Evolutionary conservation across 2,888 invertebrate species (phyloP).

Genomic region (Lapara coniferarum): DNA sequence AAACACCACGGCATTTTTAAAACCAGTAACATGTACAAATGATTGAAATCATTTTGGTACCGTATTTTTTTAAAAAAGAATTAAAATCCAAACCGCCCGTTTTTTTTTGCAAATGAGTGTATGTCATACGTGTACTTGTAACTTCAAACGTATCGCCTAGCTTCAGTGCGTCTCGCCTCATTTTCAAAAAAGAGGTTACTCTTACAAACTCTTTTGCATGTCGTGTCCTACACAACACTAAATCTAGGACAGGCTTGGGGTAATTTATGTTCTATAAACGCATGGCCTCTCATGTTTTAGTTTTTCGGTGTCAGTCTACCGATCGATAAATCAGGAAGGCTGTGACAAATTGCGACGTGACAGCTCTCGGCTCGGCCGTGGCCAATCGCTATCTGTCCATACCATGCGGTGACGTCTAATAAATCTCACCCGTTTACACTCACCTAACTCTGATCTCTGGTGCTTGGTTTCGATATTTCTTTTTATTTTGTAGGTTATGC

Average conservation of each 20-base stretch:
- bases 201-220: neutral
- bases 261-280: conserved; percentile 7
- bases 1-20: too few species aligned
- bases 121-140: too few species aligned
- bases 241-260: neutral
- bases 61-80: too few species aligned
- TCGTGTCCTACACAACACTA: neutral
- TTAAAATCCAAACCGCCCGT: too few species aligned
- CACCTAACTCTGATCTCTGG: neutral
- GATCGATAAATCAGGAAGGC: conserved; percentile 24
- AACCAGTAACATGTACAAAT: too few species aligned
- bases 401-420: conserved; percentile 26
- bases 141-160: too few species aligned
- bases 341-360: conserved; percentile 31
- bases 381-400: conserved; percentile 23
- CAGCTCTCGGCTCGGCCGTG: conserved; percentile 14
- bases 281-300: neutral
- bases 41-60: too few species aligned
- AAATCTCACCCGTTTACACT: conserved; percentile 21
- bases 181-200: too few species aligned
- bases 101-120: too few species aligned
- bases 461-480: neutral
- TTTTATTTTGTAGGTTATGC: too few species aligned
- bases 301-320: conserved; percentile 14
- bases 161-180: too few species aligned